Conservation (phyloP, 2,113 vertebrate species). For the Apaloderma vittatum region DNA sequence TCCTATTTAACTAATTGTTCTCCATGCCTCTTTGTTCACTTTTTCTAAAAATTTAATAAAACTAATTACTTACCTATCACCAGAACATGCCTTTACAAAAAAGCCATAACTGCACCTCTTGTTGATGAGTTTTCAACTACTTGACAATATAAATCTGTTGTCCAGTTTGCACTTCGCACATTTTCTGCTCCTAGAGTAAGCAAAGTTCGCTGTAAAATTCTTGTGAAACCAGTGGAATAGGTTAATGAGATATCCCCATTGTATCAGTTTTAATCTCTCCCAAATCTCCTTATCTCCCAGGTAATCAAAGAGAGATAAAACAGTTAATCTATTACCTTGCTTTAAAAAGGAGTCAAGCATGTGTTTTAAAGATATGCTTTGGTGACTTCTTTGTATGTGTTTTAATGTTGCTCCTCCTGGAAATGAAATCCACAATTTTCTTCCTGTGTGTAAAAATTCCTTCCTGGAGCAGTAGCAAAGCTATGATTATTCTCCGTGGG, state of each 20-base stretch:
- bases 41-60: not conserved
- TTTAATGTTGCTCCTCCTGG: not conserved
- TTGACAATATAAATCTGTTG: not conserved
- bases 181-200: not conserved
- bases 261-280: conserved; percentile 8
- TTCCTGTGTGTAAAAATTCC: not conserved
- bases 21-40: not conserved
- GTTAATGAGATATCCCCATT: not conserved
- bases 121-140: not conserved
- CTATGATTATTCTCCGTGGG: fast-evolving
- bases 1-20: not conserved
- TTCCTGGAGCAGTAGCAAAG: not conserved
- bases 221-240: not conserved
- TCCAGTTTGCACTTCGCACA: not conserved
- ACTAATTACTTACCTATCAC: no score
- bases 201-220: not conserved
- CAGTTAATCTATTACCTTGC: not conserved
- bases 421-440: not conserved
- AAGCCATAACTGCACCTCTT: not conserved
- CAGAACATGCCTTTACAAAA: not conserved
- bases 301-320: conserved; percentile 17
- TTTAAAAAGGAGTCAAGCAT: not conserved
- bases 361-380: not conserved
- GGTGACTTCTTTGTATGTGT: not conserved
- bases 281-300: conserved; percentile 13